Evolutionary conservation across 2,888 invertebrate species (phyloP), one percentile per base, ranked within the genome.

Genomic region (Parelbella ahira): DNA sequence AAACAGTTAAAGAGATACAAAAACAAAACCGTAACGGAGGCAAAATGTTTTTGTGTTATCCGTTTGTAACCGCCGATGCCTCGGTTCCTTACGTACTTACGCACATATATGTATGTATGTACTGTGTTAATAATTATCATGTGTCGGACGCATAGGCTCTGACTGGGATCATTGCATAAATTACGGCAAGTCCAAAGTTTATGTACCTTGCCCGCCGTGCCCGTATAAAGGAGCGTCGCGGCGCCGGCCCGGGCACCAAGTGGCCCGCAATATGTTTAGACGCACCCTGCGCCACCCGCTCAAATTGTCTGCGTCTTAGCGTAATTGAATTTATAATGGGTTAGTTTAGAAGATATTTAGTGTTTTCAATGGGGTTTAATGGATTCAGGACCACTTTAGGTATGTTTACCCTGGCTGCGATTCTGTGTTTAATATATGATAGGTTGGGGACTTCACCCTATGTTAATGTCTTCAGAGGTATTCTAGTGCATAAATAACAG

Each of bases 271-370:
- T 79, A 77, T 77, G 81, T 75, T 74, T 69, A 69, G 60, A 63
- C 59, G 59, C 54, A 21, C 53, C 50, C 50, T 49, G 20, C 37
- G 10, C 38, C 46, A 37, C 43, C 29, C 55, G 66, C 65, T 63
- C 75, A 73, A 76, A 81, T 77, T 76, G 74, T 79, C 72, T 75
- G 54, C 72, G 69, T 75, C 78, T 77, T 77, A 68, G 72, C 70
- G 71, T 84, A 81, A 83, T 84, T 81, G 82, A 83, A 84, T 83
- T 81, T 83, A 83, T 84, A 84, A 84, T 81, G 68, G 79, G 73
- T 77, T 75, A 78, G 78, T 81, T 79, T 70, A 76, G 65, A 68
- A 62, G 68, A 77, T 79, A 74, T 81, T 80, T 76, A 79, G 74
- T 67, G 67, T 74, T 68, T 69, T 68, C 63, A 47, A 37, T 37